Evolutionary conservation across 2,888 invertebrate species (phyloP).

Genomic region (Phortica magna): DNA sequence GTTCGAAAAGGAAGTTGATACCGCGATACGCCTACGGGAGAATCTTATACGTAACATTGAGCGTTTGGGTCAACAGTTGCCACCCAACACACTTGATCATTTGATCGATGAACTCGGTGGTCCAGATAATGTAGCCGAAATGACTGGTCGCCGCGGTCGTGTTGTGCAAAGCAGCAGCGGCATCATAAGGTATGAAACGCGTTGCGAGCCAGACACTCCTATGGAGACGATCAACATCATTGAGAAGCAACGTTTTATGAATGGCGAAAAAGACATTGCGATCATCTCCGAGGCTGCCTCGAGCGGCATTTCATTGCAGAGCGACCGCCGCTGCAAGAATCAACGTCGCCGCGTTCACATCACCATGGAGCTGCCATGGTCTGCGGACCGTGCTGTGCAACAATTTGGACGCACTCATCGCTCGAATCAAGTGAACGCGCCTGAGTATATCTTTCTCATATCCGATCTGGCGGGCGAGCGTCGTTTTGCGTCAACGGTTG

Average conservation of each 20-base stretch:
- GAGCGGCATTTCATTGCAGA: slow-evolving; percentile 97
- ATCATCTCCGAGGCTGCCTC: slow-evolving; percentile 99
- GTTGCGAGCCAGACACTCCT: slow-evolving; percentile 96
- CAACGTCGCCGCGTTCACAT: slow-evolving; percentile 98
- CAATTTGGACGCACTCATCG: slow-evolving; percentile 98
- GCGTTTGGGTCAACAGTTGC: slow-evolving; percentile 89
- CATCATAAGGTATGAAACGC: slow-evolving; percentile 93
- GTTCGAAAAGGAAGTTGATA: slow-evolving; percentile 83
- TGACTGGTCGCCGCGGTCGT: slow-evolving; percentile 97
- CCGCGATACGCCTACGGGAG: slow-evolving; percentile 92
- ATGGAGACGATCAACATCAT: slow-evolving; percentile 97
- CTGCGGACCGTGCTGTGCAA: slow-evolving; percentile 98
- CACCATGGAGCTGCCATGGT: slow-evolving; percentile 99
- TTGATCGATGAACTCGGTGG: slow-evolving; percentile 99
- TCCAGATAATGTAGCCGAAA: slow-evolving; percentile 98
- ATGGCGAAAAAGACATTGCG: slow-evolving; percentile 97
- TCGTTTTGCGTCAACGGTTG: slow-evolving; percentile 97
- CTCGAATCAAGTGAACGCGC: slow-evolving; percentile 98
- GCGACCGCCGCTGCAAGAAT: slow-evolving; percentile 94
- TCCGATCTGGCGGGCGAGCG: slow-evolving; percentile 98
- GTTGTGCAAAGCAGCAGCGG: slow-evolving; percentile 96
- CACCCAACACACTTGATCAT: slow-evolving; percentile 98
- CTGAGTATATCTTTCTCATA: slow-evolving; percentile 99
- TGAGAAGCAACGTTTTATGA: slow-evolving; percentile 95
- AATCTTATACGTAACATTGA: slow-evolving; percentile 92